These are phyloP conservation scores for Mormyrus iriodes DNA, from an alignment of 2,113 vertebrate species.

Conservation along the genomic window DNA sequence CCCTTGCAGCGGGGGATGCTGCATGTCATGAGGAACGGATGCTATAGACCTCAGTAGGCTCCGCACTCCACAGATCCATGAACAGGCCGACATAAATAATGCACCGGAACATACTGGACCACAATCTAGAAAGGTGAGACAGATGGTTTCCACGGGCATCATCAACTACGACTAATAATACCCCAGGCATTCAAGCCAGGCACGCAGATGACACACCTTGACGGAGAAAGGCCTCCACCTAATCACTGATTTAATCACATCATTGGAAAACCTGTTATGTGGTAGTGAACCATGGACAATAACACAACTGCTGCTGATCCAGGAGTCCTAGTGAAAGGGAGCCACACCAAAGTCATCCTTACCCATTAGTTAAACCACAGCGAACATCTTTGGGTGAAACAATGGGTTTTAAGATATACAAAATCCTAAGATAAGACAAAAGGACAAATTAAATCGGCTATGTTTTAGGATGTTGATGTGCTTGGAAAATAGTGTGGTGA, in stretches of 20 bases:
- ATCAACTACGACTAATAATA: slow-evolving; percentile 15
- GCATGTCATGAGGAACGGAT: not conserved
- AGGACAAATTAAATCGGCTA: not conserved
- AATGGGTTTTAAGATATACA: not conserved
- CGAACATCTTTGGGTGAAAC: not conserved
- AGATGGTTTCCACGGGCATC: not conserved
- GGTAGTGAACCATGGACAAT: not conserved
- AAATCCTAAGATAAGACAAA: not conserved
- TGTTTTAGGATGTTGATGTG: not conserved
- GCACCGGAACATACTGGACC: slow-evolving; percentile 2
- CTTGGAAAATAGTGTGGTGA: not conserved
- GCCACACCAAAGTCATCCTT: not conserved
- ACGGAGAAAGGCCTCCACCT: not conserved
- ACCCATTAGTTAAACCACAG: not conserved
- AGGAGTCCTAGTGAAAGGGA: not conserved
- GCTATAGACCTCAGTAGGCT: slow-evolving; percentile 11
- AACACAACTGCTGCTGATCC: no score
- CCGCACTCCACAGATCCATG: not conserved
- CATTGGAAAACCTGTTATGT: not conserved
- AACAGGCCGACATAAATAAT: slow-evolving; percentile 28
- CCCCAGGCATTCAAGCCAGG: not conserved
- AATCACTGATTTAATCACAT: slow-evolving; percentile 9
- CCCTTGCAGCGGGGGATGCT: not conserved
- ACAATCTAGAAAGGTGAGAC: slow-evolving; percentile 9
- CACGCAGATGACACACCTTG: not conserved